Evolutionary conservation across 2,797 vertebrate genomes (phyloP).

Genomic region (Agapornis canus): DNA sequence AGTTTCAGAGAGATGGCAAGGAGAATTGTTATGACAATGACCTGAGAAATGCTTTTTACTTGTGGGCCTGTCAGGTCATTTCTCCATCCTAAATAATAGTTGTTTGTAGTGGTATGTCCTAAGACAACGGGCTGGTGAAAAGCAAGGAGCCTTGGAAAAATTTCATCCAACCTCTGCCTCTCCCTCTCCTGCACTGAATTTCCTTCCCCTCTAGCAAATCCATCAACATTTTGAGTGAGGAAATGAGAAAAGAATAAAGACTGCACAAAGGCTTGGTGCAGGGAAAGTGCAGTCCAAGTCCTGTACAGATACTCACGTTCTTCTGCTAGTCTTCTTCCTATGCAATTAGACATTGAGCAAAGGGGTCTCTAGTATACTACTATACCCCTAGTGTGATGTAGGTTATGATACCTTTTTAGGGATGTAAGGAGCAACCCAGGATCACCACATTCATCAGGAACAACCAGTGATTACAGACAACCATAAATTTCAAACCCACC

Average conservation of each 20-base stretch:
- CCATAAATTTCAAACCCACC: background rate
- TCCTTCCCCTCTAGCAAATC: background rate
- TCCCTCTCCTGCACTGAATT: background rate
- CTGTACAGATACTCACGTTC: background rate
- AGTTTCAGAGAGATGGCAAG: background rate
- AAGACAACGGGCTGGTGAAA: background rate
- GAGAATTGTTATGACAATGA: background rate
- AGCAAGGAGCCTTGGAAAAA: background rate
- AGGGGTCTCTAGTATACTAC: background rate
- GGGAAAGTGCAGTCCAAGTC: background rate
- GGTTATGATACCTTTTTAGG: background rate
- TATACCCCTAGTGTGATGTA: fast-evolving
- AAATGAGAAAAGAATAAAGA: background rate
- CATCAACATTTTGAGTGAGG: background rate
- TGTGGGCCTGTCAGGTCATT: background rate
- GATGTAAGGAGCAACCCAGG: background rate
- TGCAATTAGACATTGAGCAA: background rate
- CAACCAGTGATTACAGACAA: background rate
- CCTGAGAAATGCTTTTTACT: background rate
- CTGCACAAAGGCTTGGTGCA: background rate
- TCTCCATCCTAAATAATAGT: background rate
- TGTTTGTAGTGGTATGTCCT: fast-evolving
- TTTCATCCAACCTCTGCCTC: background rate
- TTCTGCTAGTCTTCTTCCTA: background rate
- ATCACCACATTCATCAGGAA: background rate